Conservation (phyloP, 2,113 vertebrate genomes). For the Chaetodon auriga region DNA sequence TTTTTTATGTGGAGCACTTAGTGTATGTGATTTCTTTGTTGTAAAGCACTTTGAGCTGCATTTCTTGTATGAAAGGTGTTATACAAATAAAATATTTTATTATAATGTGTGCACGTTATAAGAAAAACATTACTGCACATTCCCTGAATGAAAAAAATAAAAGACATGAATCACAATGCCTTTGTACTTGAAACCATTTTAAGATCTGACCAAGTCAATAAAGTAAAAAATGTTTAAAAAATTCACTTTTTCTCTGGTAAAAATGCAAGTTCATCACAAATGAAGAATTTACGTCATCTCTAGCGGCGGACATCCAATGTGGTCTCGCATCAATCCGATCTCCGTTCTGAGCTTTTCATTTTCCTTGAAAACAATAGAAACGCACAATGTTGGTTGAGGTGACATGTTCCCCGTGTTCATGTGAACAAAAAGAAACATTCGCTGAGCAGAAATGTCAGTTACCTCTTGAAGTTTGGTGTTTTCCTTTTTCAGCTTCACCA, state of each 20-base stretch:
- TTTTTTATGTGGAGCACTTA: too few species aligned
- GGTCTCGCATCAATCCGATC: conserved; percentile 74
- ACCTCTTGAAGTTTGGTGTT: conserved; percentile 92
- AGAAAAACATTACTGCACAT: neutral
- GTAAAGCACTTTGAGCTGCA: too few species aligned
- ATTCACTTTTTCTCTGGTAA: neutral
- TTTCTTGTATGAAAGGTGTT: too few species aligned
- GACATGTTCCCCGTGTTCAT: neutral
- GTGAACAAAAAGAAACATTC: neutral
- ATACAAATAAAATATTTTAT: too few species aligned
- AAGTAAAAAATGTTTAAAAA: neutral
- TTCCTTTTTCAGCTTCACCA: conserved; percentile 96
- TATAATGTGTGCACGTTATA: neutral
- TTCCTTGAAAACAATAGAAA: conserved; percentile 82
- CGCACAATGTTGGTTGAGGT: neutral
- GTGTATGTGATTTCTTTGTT: too few species aligned
- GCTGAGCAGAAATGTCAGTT: conserved; percentile 1
- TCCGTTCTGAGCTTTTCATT: conserved; percentile 88
- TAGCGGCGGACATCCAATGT: conserved; percentile 11
- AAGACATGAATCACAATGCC: neutral
- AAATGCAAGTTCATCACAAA: conserved; percentile 2
- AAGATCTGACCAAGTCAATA: neutral
- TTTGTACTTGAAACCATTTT: conserved; percentile 9
- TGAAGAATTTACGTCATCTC: conserved; percentile 37
- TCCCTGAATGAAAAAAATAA: neutral